Evolutionary conservation across 2,113 vertebrate species (phyloP), one percentile per base, ranked within the genome.

Genomic region (Takifugu flavidus): DNA sequence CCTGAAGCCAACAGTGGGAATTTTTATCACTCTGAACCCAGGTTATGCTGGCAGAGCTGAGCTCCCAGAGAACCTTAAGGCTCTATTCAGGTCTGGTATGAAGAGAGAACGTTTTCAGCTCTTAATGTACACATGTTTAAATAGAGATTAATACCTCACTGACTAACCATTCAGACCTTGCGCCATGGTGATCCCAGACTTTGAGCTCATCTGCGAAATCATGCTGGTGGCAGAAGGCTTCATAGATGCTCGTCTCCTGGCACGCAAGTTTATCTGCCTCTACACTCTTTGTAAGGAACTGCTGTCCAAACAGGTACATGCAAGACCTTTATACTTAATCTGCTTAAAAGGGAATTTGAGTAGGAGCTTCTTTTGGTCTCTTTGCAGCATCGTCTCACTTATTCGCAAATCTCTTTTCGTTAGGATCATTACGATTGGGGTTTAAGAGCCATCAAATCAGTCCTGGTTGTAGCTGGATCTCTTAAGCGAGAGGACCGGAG

Each of bases 171-270:
- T 25, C 74, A 92, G 88, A 62, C 86, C 86, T 44, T 92, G 90
- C 68, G 88, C 86, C 29, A 86, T 85, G 85, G 87, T 93, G 58
- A 92, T 94, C 82, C 91, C 91, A 56, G 89, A 91, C 74, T 92
- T 91, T 49, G 86, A 92, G 75, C 75, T 92, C 46, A 93, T 94
- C 25, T 93, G 91, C 86, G 93, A 93, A 86, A 91, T 90, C 71
- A 86, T 82, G 81, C 70, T 93, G 83, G 87, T 91, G 31, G 91
- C 86, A 13, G 92, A 92, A 74, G 86, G 91, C 49, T 91, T 89
- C 57, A 78, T 93, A 60, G 90, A 92, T 54, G 92, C 89, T 31
- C 87, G 90, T 15, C 83, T 90, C 69, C 67, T 91, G 28, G 82
- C 89, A 15, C 91, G 87, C 75, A 94, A 94, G 62, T 92, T 93